phyloP scores from a whole-genome alignment of 2,888 invertebrate genomes.

The Trachelus tabidus region DNA sequence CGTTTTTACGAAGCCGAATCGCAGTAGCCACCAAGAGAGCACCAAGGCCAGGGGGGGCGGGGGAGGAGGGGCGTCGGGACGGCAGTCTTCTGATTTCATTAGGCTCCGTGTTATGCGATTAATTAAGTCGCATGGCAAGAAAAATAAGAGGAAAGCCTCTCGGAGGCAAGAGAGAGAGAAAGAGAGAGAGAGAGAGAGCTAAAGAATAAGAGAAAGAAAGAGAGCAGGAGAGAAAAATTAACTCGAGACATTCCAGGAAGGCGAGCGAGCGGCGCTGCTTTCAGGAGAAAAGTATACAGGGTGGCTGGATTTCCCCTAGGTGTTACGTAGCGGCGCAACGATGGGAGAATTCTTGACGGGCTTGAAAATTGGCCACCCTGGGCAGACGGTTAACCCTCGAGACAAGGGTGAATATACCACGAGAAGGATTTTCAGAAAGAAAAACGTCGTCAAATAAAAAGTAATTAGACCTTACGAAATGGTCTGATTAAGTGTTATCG shows the following conservation, averaged over 20 bases:
- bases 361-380: too few species aligned
- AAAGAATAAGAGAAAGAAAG: too few species aligned
- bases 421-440: too few species aligned
- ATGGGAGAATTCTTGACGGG: too few species aligned
- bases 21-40: slow-evolving; percentile 12
- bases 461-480: too few species aligned
- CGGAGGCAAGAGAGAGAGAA: background rate
- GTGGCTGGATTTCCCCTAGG: too few species aligned
- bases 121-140: slow-evolving; percentile 64
- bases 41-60: slow-evolving; percentile 23
- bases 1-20: slow-evolving; percentile 49
- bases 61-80: slow-evolving; percentile 39
- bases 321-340: too few species aligned
- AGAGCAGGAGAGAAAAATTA: slow-evolving; percentile 45
- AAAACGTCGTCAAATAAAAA: too few species aligned
- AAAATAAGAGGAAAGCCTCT: slow-evolving; percentile 53
- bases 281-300: too few species aligned
- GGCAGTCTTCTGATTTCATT: slow-evolving; percentile 63
- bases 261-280: background rate
- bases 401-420: too few species aligned
- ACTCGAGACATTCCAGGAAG: slow-evolving; percentile 51
- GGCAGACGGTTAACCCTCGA: too few species aligned
- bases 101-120: slow-evolving; percentile 66
- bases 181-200: slow-evolving; percentile 31
- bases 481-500: too few species aligned